Evolutionary conservation across 1,140 invertebrate genomes (phyloP), one percentile per base, ranked within the genome.

Genomic region (Pseudachorutes palmiensis): DNA sequence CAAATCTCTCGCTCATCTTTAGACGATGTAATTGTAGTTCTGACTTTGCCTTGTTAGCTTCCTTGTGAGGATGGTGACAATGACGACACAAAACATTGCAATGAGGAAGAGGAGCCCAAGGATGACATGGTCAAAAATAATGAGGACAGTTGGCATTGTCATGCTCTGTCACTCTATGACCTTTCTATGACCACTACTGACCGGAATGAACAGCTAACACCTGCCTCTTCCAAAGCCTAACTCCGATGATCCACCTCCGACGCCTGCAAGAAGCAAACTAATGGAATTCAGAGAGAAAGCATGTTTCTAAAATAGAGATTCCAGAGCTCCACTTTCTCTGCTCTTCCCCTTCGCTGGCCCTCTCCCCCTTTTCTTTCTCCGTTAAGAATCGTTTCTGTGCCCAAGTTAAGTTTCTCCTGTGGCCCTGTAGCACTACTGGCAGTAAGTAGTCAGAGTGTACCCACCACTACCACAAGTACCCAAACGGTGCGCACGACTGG

Each of bases 81-180:
- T 48, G 29, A 74, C 75, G 26, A 74, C 74, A 64, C 74, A 76
- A 68, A 76, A 76, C 62, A 76, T 71, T 1, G 75, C 75, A 57
- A 76, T 75, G 36, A 76, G 69, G 61, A 75, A 76, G 51, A 76
- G 65, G 51, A 76, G 74, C 57, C 74, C 71, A 14, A 76, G 72
- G 29, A 76, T 74, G 51, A 76, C 70, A 71, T 76, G 75, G 69
- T 76, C 75, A 58, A 76, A 76, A 64, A 76, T 74, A 64, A 76
- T 75, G 48, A 76, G 70, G 29, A 73, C 74, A 16, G 75, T 75
- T 58, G 75, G 75, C 75, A 76, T 76, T 67, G 58, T 67, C 28
- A 55, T 55, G 3, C 24, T 66, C 24, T 29, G 9, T 14, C 24
- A 19, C 12, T 14, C 51, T 26, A 14, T 55, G 9, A 14, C 51